Evolutionary conservation across 2,888 invertebrate genomes (phyloP).

Genomic region (Athetis lepigone): DNA sequence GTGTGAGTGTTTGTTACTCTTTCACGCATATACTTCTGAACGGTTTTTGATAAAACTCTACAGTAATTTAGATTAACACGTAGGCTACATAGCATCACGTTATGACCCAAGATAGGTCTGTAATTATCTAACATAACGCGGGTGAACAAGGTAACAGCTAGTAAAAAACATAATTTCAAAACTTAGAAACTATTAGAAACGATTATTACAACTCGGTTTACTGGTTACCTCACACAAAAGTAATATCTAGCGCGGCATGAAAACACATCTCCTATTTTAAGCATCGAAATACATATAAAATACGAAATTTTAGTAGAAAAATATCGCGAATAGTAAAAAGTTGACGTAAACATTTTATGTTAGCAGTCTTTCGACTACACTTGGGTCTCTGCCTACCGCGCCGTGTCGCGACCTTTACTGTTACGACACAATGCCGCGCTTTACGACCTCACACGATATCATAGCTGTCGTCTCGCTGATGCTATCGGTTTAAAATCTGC

Average conservation of each 20-base stretch:
- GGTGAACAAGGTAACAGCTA: no score
- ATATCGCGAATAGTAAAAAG: slow-evolving; percentile 51
- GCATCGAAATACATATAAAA: slow-evolving; percentile 45
- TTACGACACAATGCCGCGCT: slow-evolving; percentile 36
- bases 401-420: slow-evolving; percentile 34
- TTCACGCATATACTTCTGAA: no score
- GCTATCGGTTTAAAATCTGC: slow-evolving; percentile 45
- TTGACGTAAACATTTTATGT: slow-evolving; percentile 46
- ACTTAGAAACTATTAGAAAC: background rate
- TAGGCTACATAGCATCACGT: no score
- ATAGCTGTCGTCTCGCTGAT: slow-evolving; percentile 12
- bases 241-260: background rate
- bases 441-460: slow-evolving; percentile 47
- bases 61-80: no score
- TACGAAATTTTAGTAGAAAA: slow-evolving; percentile 51
- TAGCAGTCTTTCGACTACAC: slow-evolving; percentile 27
- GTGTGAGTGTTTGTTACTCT: no score
- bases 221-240: background rate
- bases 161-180: no score
- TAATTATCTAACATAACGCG: no score
- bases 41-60: no score
- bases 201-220: background rate
- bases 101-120: no score
- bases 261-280: slow-evolving; percentile 27
- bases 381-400: slow-evolving; percentile 27